Conservation (phyloP, 2,888 invertebrate species). For the Spodoptera picta region DNA sequence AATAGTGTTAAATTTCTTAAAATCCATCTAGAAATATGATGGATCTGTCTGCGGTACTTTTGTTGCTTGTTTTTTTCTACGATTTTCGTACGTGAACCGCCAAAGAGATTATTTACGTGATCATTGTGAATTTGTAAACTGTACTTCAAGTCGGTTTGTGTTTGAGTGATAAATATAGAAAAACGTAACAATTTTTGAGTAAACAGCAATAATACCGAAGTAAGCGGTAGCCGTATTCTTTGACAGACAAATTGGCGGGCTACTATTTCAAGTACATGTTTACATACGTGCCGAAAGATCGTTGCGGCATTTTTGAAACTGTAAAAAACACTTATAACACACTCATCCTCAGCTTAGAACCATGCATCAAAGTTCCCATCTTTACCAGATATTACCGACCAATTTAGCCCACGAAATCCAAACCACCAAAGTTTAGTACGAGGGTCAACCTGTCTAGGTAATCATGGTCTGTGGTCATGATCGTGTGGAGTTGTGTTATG, state of each 20-base stretch:
- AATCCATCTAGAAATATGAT: constrained; percentile 80
- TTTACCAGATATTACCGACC: constrained; percentile 1
- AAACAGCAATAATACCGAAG: neutral
- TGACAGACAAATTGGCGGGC: constrained; percentile 14
- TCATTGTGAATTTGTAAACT: constrained; percentile 47
- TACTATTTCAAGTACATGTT: neutral
- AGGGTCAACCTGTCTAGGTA: constrained; percentile 62
- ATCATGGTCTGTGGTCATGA: constrained; percentile 64
- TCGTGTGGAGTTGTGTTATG: constrained; percentile 72
- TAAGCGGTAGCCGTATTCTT: constrained; percentile 31
- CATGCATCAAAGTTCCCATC: neutral
- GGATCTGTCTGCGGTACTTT: constrained; percentile 79
- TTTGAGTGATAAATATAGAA: constrained; percentile 45
- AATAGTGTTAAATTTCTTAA: constrained; percentile 86
- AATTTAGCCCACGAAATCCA: constrained; percentile 29
- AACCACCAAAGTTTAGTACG: constrained; percentile 38
- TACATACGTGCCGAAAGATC: neutral
- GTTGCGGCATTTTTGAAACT: no score
- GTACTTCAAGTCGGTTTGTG: constrained; percentile 42
- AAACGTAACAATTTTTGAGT: constrained; percentile 35
- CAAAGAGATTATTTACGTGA: constrained; percentile 49
- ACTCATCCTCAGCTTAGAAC: no score
- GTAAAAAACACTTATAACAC: no score
- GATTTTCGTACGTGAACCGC: constrained; percentile 54
- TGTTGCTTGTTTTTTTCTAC: constrained; percentile 63